phyloP scores from a whole-genome alignment of 2,113 vertebrate species.

The Otis tarda region DNA sequence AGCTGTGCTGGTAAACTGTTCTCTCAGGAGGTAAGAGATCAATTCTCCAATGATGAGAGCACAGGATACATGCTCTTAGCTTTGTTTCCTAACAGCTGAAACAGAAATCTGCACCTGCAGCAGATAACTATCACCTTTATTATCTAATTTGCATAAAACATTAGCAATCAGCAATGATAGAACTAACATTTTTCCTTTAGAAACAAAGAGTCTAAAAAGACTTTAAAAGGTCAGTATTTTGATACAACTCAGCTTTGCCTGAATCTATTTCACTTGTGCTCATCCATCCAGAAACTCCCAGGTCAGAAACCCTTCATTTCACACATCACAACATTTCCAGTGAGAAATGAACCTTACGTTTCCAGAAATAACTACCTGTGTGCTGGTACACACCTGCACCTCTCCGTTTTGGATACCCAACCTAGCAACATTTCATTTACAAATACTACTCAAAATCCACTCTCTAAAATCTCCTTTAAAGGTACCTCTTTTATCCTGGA shows the following conservation, averaged over 20 bases:
- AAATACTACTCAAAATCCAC: not conserved
- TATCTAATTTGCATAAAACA: conserved; percentile 54
- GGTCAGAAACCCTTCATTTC: conserved; percentile 1
- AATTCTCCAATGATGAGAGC: conserved; percentile 37
- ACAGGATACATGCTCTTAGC: conserved; percentile 41
- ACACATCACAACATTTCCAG: not conserved
- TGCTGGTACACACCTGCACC: conserved; percentile 23
- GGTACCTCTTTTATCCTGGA: not conserved
- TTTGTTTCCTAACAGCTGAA: conserved; percentile 56
- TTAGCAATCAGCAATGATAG: conserved; percentile 34
- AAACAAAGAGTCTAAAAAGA: not conserved
- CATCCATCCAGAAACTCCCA: not conserved
- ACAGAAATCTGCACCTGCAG: conserved; percentile 61
- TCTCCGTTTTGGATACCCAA: not conserved
- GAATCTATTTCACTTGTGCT: not conserved
- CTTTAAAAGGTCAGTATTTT: not conserved
- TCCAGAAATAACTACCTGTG: conserved; percentile 27
- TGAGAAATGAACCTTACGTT: not conserved
- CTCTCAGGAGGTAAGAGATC: conserved; percentile 47
- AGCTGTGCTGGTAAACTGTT: conserved; percentile 26
- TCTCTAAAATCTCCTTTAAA: not conserved
- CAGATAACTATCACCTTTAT: conserved; percentile 64
- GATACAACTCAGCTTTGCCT: not conserved
- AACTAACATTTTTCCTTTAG: not conserved
- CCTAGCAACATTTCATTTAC: not conserved